Evolutionary conservation across 2,113 vertebrate genomes (phyloP).

Genomic region (Psammodynastes pulverulentus): DNA sequence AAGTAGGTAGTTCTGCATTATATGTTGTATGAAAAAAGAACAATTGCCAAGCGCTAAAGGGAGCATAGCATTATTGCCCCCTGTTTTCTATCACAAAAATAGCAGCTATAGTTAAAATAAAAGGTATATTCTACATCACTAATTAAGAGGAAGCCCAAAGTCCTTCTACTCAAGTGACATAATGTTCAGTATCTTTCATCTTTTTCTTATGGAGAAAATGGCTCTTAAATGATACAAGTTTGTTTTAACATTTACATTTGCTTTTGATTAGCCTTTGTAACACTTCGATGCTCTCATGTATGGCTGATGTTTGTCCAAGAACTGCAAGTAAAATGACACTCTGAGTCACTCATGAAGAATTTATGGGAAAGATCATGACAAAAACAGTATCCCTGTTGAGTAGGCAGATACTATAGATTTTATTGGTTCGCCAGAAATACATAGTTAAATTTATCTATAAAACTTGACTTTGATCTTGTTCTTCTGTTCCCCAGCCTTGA

Average conservation of each 20-base stretch:
- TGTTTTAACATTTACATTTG: conserved; percentile 66
- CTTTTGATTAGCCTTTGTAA: conserved; percentile 66
- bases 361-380: conserved; percentile 68
- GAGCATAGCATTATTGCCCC: conserved; percentile 10
- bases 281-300: conserved; percentile 57
- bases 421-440: conserved; percentile 67
- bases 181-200: conserved; percentile 46
- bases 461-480: conserved; percentile 63
- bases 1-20: not conserved
- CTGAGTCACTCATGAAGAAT: conserved; percentile 67
- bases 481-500: conserved; percentile 47
- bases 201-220: conserved; percentile 60
- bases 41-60: not conserved
- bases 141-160: conserved; percentile 50
- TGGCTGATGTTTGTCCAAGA: conserved; percentile 65
- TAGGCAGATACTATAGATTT: conserved; percentile 56
- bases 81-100: conserved; percentile 15
- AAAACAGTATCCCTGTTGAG: conserved; percentile 68
- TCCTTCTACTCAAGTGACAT: conserved; percentile 49
- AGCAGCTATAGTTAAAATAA: not conserved
- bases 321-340: conserved; percentile 67
- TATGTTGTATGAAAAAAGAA: not conserved
- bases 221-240: conserved; percentile 61
- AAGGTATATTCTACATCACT: conserved; percentile 31
- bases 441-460: conserved; percentile 69